Conservation (phyloP, 2,113 vertebrate genomes). For the Lipotes vexillifer region DNA sequence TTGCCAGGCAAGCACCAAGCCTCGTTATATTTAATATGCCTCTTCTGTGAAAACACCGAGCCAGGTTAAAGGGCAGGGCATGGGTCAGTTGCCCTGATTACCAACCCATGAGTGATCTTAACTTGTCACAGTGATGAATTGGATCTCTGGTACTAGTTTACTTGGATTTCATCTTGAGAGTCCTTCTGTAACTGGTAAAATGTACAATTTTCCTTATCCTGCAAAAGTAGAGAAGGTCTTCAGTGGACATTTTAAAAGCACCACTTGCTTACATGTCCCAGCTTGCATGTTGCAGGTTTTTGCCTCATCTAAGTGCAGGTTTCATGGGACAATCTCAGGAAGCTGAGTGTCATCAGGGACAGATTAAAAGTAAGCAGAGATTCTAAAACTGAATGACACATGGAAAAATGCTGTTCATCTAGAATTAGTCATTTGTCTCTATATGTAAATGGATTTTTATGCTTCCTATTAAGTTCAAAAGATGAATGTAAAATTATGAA, state of each 20-base stretch:
- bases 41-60: not conserved
- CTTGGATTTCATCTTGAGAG: not conserved
- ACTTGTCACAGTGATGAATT: not conserved
- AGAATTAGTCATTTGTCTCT: not conserved
- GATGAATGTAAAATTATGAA: not conserved
- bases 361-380: not conserved
- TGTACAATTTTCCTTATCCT: not conserved
- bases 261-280: not conserved
- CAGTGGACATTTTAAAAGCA: not conserved
- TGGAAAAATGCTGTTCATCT: not conserved
- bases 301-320: not conserved
- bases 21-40: not conserved
- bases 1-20: not conserved
- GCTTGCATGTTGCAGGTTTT: not conserved
- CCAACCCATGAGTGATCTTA: not conserved
- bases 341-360: not conserved
- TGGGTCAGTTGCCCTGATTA: not conserved
- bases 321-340: not conserved
- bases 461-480: not conserved
- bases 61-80: not conserved
- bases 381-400: not conserved
- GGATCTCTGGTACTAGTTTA: not conserved
- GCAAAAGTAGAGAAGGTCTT: not conserved
- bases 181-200: not conserved
- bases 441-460: not conserved